These are phyloP conservation scores for Ctenodactylus gundi DNA, from an alignment of 2,113 vertebrate genomes.

Conservation along the genomic window DNA sequence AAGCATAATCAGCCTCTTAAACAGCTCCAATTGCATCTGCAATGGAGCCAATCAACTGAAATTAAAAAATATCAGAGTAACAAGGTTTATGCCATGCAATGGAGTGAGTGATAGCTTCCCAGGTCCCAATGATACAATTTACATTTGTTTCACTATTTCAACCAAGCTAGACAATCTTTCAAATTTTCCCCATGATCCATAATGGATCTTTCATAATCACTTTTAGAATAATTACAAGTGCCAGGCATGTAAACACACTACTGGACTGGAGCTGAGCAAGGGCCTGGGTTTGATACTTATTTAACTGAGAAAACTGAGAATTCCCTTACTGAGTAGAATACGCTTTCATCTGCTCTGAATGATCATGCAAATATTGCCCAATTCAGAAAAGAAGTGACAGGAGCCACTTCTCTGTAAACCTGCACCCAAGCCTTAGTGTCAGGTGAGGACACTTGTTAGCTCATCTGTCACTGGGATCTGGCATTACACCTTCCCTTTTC, in stretches of 20 bases:
- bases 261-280: neutral
- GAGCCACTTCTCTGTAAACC: neutral
- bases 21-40: neutral
- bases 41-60: neutral
- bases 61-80: conserved; percentile 2
- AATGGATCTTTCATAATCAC: neutral
- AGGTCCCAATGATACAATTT: neutral
- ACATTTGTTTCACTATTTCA: neutral
- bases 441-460: neutral
- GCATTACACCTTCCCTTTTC: neutral
- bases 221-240: neutral
- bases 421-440: neutral
- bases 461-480: neutral
- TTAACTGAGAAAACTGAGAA: neutral
- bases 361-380: neutral
- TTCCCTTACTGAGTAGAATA: neutral
- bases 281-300: neutral
- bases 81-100: neutral
- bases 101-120: neutral
- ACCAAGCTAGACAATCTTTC: neutral
- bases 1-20: neutral
- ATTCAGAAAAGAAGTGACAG: neutral
- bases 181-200: neutral
- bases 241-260: neutral
- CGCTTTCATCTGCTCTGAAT: neutral